Percentiles rank a stretch among this genome's conserved stretches.
phyloP scores from a whole-genome alignment of 2,888 invertebrate species.

The Neelides folsomi region DNA sequence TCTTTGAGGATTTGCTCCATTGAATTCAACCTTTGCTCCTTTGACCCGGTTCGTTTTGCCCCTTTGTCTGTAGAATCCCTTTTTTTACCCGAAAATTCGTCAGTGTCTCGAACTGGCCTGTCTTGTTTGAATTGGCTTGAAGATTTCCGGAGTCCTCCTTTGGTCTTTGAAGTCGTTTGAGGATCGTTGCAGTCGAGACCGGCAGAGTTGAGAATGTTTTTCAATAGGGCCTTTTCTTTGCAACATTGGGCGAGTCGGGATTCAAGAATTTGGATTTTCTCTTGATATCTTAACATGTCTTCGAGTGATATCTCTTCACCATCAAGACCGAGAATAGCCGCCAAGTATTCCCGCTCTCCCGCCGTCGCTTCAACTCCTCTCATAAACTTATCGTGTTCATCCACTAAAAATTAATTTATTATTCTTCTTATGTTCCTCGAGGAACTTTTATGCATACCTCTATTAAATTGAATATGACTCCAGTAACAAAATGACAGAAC shows the following conservation, averaged over 20 bases:
- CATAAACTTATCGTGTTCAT: conserved; percentile 25
- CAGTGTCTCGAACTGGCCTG: no score
- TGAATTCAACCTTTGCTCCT: no score
- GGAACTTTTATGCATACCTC: not conserved
- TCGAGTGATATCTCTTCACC: not conserved
- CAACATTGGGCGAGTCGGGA: conserved; percentile 29
- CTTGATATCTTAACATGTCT: conserved; percentile 5
- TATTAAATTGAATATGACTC: no score
- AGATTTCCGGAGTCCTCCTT: no score
- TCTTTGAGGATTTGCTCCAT: no score
- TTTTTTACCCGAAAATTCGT: no score
- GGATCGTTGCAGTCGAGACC: no score
- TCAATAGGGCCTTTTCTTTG: conserved; percentile 28
- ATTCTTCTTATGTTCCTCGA: not conserved
- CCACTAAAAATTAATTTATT: conserved; percentile 12
- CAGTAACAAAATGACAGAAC: no score
- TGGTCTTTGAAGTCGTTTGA: no score
- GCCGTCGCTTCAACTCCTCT: conserved; percentile 10
- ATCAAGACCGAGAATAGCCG: not conserved
- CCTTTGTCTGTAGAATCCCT: no score
- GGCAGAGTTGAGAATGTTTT: conserved; percentile 10
- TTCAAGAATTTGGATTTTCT: conserved; percentile 27
- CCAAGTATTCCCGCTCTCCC: conserved; percentile 3
- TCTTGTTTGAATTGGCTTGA: no score
- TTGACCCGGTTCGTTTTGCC: no score